Base-by-base conservation (phyloP, 37 sponge, comb jelly and placozoan species). In the Axinella damicornis region DNA sequence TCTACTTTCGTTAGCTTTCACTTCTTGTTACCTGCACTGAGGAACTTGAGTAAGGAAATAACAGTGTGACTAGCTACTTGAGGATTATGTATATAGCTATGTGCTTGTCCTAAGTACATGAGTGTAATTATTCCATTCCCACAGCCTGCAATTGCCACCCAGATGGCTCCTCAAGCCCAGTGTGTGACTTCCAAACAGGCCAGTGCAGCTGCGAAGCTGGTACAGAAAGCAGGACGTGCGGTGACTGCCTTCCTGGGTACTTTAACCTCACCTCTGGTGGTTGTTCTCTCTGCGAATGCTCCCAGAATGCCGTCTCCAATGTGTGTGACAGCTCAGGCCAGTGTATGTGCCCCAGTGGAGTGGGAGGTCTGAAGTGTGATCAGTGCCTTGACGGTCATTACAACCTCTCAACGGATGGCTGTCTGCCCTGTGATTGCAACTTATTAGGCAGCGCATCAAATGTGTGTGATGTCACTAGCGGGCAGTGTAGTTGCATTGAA, bases 401-500 rank as follows among this genome's bases (percentile, higher is more conserved):
- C 90, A 86, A 86, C 76, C 74, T 92, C 21, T 69, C 83, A 12
- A 28, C 57, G 16, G 18, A 60, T 35, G 78, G 82, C 15, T 89
- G 78, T 33, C 36, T 38, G 17, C 41, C 83, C 0, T 93, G 94
- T 64, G 76, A 77, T 20, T 93, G 94, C 53, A 62, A 72, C 30
- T 27, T 30, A n/a, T 28, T 37, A 13, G 87, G 89, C 0, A 84
- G 89, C 41, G 58, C 34, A 27, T 66, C 72, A 5, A 53, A 37
- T 6, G 37, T 17, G 12, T 92, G 92, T 77, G 76, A 92, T 83
- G 33, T 39, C 20, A 33, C 35, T 24, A 87, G 58, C 34, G 95
- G 95, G 2, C 83, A 87, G 77, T 95, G 95, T 77, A 33, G 28
- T 28, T 95, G 95, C 69, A 73, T 52, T 71, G 95, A 64, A 28